Percentiles rank a stretch among this genome's conserved stretches.
Evolutionary conservation across 1,140 invertebrate species (phyloP).

Genomic region (Belonocnema kinseyi): DNA sequence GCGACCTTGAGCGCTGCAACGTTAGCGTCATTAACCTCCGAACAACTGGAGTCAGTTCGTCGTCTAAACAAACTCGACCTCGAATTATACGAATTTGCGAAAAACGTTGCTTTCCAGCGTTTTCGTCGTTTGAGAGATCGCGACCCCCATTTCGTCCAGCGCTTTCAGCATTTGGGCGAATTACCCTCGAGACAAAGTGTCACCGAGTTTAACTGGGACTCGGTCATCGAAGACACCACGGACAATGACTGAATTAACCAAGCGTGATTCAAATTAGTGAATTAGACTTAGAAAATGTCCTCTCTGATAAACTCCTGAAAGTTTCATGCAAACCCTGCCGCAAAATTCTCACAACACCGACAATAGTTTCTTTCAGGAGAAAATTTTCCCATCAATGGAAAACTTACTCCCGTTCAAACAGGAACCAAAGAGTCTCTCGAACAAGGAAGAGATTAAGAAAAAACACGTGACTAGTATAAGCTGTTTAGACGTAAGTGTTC

Average conservation of each 20-base stretch:
- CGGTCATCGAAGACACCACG: conserved; percentile 84
- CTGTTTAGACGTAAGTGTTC: not conserved
- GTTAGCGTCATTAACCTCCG: conserved; percentile 82
- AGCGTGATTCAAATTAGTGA: conserved; percentile 37
- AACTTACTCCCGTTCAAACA: not conserved
- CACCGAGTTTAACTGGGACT: conserved; percentile 92
- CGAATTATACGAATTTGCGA: conserved; percentile 95
- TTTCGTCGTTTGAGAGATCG: conserved; percentile 87
- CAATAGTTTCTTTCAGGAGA: not conserved
- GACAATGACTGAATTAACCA: conserved; percentile 67
- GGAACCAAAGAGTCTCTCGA: conserved; percentile 23
- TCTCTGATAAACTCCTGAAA: not conserved
- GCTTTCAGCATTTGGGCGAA: conserved; percentile 87
- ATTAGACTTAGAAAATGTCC: not conserved
- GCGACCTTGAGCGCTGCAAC: conserved; percentile 88
- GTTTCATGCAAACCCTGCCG: not conserved
- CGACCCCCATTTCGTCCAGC: conserved; percentile 87
- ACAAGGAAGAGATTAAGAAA: conserved; percentile 6
- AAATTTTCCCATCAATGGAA: not conserved
- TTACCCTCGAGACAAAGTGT: conserved; percentile 82
- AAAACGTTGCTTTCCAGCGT: conserved; percentile 88
- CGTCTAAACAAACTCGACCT: conserved; percentile 92
- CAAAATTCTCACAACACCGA: not conserved
- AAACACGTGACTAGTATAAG: conserved; percentile 12
- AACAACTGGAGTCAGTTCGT: conserved; percentile 85